phyloP scores from a whole-genome alignment of 1,140 invertebrate genomes.

The Mercenaria mercenaria region DNA sequence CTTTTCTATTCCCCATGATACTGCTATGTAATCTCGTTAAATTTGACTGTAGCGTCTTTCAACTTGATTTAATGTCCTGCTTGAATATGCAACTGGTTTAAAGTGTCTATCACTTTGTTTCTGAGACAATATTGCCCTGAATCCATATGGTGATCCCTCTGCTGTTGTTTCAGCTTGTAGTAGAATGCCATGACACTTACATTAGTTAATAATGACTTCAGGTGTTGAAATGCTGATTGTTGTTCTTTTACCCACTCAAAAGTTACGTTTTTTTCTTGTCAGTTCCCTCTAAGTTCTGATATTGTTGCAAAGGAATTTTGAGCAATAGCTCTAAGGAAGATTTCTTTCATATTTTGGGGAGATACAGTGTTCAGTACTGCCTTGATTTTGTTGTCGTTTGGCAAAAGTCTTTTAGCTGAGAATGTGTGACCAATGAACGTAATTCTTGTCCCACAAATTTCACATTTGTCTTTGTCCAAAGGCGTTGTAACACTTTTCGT shows the following conservation, averaged over 20 bases:
- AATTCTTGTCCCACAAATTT: slow-evolving; percentile 50
- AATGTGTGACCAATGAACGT: slow-evolving; percentile 61
- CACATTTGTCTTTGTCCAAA: slow-evolving; percentile 53
- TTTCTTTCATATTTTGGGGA: slow-evolving; percentile 78
- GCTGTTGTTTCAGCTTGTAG: slow-evolving; percentile 42
- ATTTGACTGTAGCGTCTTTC: slow-evolving; percentile 75
- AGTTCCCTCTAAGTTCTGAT: slow-evolving; percentile 67
- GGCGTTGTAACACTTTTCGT: no score
- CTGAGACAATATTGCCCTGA: slow-evolving; percentile 60
- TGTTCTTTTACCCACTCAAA: slow-evolving; percentile 64
- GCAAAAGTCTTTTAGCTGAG: slow-evolving; percentile 78
- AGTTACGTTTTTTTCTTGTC: slow-evolving; percentile 37
- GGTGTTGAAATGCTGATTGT: slow-evolving; percentile 47
- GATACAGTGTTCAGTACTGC: slow-evolving; percentile 84
- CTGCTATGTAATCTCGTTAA: slow-evolving; percentile 67
- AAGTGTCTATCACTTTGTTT: not conserved
- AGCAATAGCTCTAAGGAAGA: slow-evolving; percentile 69
- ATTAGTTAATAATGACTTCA: slow-evolving; percentile 47
- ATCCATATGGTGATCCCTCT: slow-evolving; percentile 45
- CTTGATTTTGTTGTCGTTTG: slow-evolving; percentile 82
- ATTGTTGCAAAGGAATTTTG: slow-evolving; percentile 69
- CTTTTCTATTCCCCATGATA: slow-evolving; percentile 84
- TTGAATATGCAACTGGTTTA: slow-evolving; percentile 72
- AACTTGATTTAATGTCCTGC: no score
- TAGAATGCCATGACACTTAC: slow-evolving; percentile 59